Evolutionary conservation across 2,113 vertebrate species (phyloP).

Genomic region (Hyla sarda): DNA sequence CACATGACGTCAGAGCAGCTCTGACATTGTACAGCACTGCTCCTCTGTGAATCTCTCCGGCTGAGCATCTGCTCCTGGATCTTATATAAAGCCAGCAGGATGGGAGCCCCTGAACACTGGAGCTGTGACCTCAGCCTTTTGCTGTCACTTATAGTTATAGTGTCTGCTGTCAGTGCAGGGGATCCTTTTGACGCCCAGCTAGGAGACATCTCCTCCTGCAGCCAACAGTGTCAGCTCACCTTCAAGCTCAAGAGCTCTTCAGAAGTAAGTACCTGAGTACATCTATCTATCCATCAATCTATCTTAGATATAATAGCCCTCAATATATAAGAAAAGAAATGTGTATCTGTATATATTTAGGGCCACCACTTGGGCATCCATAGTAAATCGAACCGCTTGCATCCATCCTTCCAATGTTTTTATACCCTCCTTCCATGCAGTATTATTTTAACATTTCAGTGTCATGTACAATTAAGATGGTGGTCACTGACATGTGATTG

Average conservation of each 20-base stretch:
- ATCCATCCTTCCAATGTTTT: background rate
- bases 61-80: slow-evolving; percentile 22
- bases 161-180: slow-evolving; percentile 70
- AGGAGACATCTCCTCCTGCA: slow-evolving; percentile 85
- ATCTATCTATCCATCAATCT: background rate
- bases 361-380: background rate
- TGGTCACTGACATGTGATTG: background rate
- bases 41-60: slow-evolving; percentile 7
- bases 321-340: background rate
- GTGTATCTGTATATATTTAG: background rate
- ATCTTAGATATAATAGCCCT: too few species aligned
- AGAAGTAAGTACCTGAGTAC: slow-evolving; percentile 74
- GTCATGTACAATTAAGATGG: background rate
- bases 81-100: slow-evolving; percentile 37
- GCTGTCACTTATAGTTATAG: slow-evolving; percentile 72
- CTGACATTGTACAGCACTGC: slow-evolving; percentile 39
- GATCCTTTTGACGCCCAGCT: slow-evolving; percentile 81
- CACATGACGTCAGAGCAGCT: slow-evolving; percentile 49
- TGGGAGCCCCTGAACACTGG: slow-evolving; percentile 59
- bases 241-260: slow-evolving; percentile 78
- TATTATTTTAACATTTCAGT: background rate
- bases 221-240: slow-evolving; percentile 79
- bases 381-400: background rate
- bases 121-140: slow-evolving; percentile 71
- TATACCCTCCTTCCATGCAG: background rate